A percentile compares a stretch with the other conserved stretches of the same genome.
phyloP scores from a whole-genome alignment of 2,113 vertebrate genomes.

The Muntiacus muntjak region DNA sequence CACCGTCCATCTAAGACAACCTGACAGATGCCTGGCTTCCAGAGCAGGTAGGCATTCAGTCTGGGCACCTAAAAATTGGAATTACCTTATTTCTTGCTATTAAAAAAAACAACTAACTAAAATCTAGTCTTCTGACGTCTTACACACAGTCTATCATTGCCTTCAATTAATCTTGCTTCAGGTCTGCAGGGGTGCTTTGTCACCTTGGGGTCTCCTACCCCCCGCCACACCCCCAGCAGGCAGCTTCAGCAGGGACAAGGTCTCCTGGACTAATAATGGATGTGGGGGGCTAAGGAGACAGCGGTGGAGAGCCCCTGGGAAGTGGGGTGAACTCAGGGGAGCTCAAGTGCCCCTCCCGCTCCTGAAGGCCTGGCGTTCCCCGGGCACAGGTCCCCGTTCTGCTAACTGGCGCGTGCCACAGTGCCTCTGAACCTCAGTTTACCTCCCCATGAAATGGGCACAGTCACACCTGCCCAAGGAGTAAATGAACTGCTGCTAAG shows the following conservation, averaged over 20 bases:
- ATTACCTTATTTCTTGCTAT: not conserved
- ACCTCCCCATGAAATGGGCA: not conserved
- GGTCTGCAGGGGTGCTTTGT: rapidly evolving
- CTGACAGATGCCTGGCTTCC: not conserved
- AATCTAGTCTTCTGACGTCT: not conserved
- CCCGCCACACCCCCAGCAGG: too few relatives aligned
- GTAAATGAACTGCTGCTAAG: rapidly evolving
- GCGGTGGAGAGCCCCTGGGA: rapidly evolving
- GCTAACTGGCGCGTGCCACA: rapidly evolving
- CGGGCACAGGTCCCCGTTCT: not conserved
- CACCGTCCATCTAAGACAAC: rapidly evolving
- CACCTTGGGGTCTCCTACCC: not conserved
- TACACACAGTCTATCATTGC: too few relatives aligned
- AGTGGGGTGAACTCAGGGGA: rapidly evolving
- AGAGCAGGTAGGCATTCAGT: not conserved
- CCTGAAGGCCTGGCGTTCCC: rapidly evolving
- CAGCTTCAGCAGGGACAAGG: not conserved
- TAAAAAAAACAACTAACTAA: too few relatives aligned
- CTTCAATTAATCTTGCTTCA: not conserved
- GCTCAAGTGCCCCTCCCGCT: rapidly evolving
- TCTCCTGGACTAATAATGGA: not conserved
- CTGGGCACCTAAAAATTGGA: not conserved
- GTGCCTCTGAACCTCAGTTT: not conserved
- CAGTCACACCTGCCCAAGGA: not conserved
- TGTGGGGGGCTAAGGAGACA: not conserved